Evolutionary conservation across 2,888 invertebrate species (phyloP).

Genomic region (Spialia ferax): DNA sequence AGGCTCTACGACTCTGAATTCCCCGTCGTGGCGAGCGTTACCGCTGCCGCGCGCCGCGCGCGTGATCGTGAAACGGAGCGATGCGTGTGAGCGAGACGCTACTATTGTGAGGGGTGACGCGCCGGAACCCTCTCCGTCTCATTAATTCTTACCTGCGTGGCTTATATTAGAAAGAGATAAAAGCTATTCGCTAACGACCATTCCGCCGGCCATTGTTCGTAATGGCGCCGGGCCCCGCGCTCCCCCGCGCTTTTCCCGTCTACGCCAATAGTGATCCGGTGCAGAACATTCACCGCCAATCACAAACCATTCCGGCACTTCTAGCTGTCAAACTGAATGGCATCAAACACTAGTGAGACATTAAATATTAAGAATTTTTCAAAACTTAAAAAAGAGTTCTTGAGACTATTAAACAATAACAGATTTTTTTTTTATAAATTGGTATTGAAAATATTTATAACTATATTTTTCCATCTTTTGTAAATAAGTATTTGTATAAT

Average conservation of each 20-base stretch:
- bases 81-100: constrained; percentile 76
- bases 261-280: constrained; percentile 86
- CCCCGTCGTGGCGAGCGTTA: too few species aligned
- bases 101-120: constrained; percentile 63
- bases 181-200: constrained; percentile 86
- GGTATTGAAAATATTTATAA: too few species aligned
- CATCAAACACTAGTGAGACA: constrained; percentile 72
- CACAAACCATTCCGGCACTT: constrained; percentile 86
- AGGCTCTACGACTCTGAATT: too few species aligned
- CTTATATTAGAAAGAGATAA: constrained; percentile 87
- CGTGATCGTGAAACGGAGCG: constrained; percentile 83
- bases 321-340: constrained; percentile 85
- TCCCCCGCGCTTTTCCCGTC: constrained; percentile 72
- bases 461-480: too few species aligned
- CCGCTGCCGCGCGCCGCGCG: constrained; percentile 87
- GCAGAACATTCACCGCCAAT: constrained; percentile 86
- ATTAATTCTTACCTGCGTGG: constrained; percentile 85
- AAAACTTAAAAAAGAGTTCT: constrained; percentile 7
- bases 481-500: too few species aligned
- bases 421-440: too few species aligned
- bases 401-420: too few species aligned
- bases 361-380: constrained; percentile 42
- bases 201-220: constrained; percentile 84
- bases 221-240: constrained; percentile 81
- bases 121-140: constrained; percentile 83